Evolutionary conservation across 2,797 vertebrate species (phyloP).

Genomic region (Telmatherina bonti): DNA sequence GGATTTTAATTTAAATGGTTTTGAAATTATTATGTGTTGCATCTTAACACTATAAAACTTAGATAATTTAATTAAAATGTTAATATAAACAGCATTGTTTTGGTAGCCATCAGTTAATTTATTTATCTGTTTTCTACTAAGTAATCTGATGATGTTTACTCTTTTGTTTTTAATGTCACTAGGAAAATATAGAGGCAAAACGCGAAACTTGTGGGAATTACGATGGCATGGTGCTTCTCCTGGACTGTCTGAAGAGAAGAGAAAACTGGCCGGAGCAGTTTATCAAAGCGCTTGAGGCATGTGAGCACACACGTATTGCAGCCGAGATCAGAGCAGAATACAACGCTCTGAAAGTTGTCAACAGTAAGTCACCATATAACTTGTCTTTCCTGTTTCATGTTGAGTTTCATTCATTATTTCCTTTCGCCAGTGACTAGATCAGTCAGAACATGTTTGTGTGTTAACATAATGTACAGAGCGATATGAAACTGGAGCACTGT

Average conservation of each 20-base stretch:
- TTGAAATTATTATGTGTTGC: too few relatives aligned
- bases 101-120: too few relatives aligned
- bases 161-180: background rate
- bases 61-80: too few relatives aligned
- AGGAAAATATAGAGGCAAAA: slow-evolving; percentile 83
- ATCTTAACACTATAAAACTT: too few relatives aligned
- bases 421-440: too few relatives aligned
- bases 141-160: background rate
- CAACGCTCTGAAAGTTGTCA: slow-evolving; percentile 57
- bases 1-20: too few relatives aligned
- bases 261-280: slow-evolving; percentile 83
- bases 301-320: slow-evolving; percentile 62
- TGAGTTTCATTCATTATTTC: too few relatives aligned
- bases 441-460: too few relatives aligned
- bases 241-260: slow-evolving; percentile 80
- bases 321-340: slow-evolving; percentile 70
- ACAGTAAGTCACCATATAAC: slow-evolving; percentile 59
- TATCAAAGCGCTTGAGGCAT: slow-evolving; percentile 70
- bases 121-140: too few relatives aligned
- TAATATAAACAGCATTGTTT: too few relatives aligned
- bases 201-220: slow-evolving; percentile 69
- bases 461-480: background rate
- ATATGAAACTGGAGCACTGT: background rate
- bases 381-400: background rate
- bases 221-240: slow-evolving; percentile 71